Conservation (phyloP, 1,140 invertebrate species). For the Papilio glaucus region DNA sequence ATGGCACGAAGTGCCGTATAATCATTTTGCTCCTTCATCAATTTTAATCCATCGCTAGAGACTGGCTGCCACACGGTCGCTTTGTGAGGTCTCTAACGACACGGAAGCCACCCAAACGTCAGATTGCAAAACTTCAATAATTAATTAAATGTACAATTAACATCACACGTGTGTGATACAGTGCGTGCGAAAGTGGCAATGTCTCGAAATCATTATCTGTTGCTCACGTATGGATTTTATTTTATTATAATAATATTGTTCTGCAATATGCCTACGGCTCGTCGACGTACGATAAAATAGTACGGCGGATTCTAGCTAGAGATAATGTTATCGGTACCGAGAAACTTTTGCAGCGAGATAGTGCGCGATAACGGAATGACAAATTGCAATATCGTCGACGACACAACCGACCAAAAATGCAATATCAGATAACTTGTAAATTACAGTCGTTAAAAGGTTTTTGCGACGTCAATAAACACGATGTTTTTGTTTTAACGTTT, state of each 20-base stretch:
- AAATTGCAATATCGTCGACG: constrained; percentile 71
- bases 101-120: neutral
- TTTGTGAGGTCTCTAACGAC: neutral
- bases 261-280: constrained; percentile 47
- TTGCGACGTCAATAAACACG: constrained; percentile 23
- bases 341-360: constrained; percentile 74
- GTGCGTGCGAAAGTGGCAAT: constrained; percentile 2
- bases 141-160: neutral
- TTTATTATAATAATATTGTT: constrained; percentile 38
- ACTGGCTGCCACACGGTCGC: neutral
- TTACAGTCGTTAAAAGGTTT: constrained; percentile 30
- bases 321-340: constrained; percentile 72
- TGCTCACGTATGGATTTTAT: constrained; percentile 14
- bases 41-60: too few relatives aligned
- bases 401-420: constrained; percentile 52
- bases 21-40: too few relatives aligned
- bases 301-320: constrained; percentile 57
- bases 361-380: constrained; percentile 65
- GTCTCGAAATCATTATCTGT: constrained; percentile 14
- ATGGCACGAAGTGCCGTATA: too few relatives aligned
- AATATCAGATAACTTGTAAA: constrained; percentile 35
- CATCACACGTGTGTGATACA: neutral
- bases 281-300: constrained; percentile 40
- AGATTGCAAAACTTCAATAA: constrained; percentile 2
- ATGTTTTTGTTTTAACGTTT: constrained; percentile 12